Evolutionary conservation across 2,888 invertebrate species (phyloP), one percentile per base, ranked within the genome.

Genomic region (Frankliniella fusca): DNA sequence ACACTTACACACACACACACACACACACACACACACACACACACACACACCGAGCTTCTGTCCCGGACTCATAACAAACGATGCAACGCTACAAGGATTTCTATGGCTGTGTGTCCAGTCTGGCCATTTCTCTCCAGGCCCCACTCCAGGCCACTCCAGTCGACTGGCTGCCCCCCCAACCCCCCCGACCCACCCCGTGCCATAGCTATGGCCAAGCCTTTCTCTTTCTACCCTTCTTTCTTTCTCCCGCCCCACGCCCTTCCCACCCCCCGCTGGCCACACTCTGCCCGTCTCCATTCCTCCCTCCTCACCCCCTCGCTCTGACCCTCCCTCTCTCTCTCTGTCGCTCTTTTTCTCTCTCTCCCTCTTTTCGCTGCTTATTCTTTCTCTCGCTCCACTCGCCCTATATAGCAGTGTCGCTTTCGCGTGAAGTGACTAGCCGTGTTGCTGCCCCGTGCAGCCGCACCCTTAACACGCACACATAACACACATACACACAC

Each of bases 51-150:
- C 5, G 18, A 20, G 61, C 61, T 61, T 61, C 61, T 61, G 61
- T 61, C 61, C 61, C n/a, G 61, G 61, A 61, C 61, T 61, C 61
- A 61, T 61, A 61, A 61, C 61, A 61, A 61, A 61, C 61, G 61
- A 61, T 61, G 61, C 61, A 61, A 61, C 61, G 61, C 61, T 61
- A 61, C 61, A 61, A 61, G 61, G 61, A 61, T 61, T 61, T 61
- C 61, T 61, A 61, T 61, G 61, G 61, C 61, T 61, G 61, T 61
- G 38, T 38, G 61, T 61, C 61, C 61, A 61, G 61, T 61, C 61
- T 61, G 61, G n/a, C 61, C 61, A 61, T 61, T 61, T 61, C 61
- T 61, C 61, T 61, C 61, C 61, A 61, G 61, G 38, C 61, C 61
- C 61, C 61, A 61, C 61, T 20, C 61, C 61, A 61, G 18, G n/a